These are phyloP conservation scores for Leptinotarsa peninsularis DNA, from an alignment of 2,888 invertebrate species.

Conservation along the genomic window DNA sequence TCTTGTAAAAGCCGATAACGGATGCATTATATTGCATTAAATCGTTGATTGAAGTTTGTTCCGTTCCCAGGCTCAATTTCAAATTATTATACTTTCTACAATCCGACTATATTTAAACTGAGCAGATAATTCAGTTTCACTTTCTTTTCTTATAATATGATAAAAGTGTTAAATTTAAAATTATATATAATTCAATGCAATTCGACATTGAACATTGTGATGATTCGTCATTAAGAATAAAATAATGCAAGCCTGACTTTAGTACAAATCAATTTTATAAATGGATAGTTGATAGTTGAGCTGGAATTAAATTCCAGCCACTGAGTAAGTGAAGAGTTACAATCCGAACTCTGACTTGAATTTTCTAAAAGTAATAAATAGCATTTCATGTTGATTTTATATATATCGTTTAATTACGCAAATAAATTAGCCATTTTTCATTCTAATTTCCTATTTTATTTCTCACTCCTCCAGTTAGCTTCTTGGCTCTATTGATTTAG, in stretches of 20 bases:
- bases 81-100: conserved; percentile 7
- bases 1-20: background rate
- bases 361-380: no score
- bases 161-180: conserved; percentile 8
- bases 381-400: no score
- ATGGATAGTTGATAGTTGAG: no score
- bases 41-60: background rate
- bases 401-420: no score
- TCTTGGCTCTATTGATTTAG: no score
- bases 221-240: background rate
- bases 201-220: background rate
- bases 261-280: background rate
- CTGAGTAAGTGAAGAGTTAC: no score
- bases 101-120: background rate
- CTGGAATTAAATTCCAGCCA: no score
- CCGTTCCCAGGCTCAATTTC: conserved; percentile 5
- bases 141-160: conserved; percentile 1
- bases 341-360: no score
- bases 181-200: background rate
- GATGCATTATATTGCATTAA: conserved; percentile 6
- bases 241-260: background rate
- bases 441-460: no score
- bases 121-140: background rate
- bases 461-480: no score
- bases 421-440: no score